phyloP scores from a whole-genome alignment of 2,113 vertebrate genomes.

The Myotis brandtii region DNA sequence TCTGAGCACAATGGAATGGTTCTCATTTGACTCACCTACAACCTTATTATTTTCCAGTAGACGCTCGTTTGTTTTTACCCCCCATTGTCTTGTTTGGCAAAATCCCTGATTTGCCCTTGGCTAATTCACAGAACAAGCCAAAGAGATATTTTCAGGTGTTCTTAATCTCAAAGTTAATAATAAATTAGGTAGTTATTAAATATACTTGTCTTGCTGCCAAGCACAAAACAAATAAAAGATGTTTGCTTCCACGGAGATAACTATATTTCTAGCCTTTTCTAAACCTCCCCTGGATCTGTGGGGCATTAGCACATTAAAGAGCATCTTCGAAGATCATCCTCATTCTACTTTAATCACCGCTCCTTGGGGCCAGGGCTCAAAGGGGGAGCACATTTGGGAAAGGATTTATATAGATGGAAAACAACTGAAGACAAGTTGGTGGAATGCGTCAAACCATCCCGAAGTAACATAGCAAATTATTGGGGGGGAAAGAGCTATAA shows the following conservation, averaged over 20 bases:
- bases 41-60: conserved; percentile 61
- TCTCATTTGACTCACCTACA: conserved; percentile 76
- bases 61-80: background rate
- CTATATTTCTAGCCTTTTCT: conserved; percentile 44
- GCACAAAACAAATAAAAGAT: conserved; percentile 72
- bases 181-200: conserved; percentile 72
- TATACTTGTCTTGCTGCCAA: conserved; percentile 69
- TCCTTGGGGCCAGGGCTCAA: background rate
- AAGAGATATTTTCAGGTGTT: conserved; percentile 73
- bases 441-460: background rate
- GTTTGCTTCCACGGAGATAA: conserved; percentile 51
- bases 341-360: conserved; percentile 26
- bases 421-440: conserved; percentile 34
- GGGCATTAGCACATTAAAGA: conserved; percentile 73
- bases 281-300: conserved; percentile 59
- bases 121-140: conserved; percentile 63
- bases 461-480: background rate
- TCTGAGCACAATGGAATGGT: conserved; percentile 71
- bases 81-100: conserved; percentile 65
- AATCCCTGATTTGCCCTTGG: conserved; percentile 66
- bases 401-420: conserved; percentile 59
- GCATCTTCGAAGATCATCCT: background rate
- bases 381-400: conserved; percentile 35
- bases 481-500: background rate
- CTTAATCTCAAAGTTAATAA: conserved; percentile 69